Base-by-base conservation (phyloP, 2,888 invertebrate species). In the Entomobrya proxima region DNA sequence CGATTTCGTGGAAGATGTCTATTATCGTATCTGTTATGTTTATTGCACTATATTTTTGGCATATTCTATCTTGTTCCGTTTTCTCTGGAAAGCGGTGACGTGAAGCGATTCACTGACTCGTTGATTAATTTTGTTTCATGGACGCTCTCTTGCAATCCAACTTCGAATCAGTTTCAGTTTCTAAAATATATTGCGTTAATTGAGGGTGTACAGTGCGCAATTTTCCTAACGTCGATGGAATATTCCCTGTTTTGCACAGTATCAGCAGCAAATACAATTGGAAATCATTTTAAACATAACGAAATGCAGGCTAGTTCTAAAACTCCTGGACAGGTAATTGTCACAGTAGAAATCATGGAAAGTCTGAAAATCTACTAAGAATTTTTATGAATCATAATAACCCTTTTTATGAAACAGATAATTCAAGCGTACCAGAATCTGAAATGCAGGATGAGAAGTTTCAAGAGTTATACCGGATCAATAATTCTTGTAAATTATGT, bases 401-500 rank as follows among this genome's bases (percentile, higher is more conserved):
- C n/a, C n/a, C n/a, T n/a, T n/a, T n/a, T 74, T 18, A 32, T 50
- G 1, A 4, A 27, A 21, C 13, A 55, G 52, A 18, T 75, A 13
- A 52, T 75, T 15, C 27, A 32, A 21, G 37, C 13, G 9, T 75
- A 35, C 32, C 1, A 24, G 6, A 18, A 35, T 13, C 11, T 76
- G 40, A 55, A 40, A 40, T 11, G 6, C 11, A 58, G n/a, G 30
- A 40, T 76, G 3, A 7, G 0, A 7, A 27, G 24, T 21, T 35
- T 78, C 30, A 78, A 64, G 6, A 11, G 5, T 18, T n/a, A 44
- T 13, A 64, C 21, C 30, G 50, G 77, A n/a, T 44, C 7, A 0
- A 4, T 50, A 5, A 35, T 78, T 32, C 47, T 61, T 1, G 52
- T 47, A n/a, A 78, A 78, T 21, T 78, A 78, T 47, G 3, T 61